A percentile compares a stretch with the other conserved stretches of the same genome.
Evolutionary conservation across 2,113 vertebrate species (phyloP).

Genomic region (Periophthalmodon schlosseri): DNA sequence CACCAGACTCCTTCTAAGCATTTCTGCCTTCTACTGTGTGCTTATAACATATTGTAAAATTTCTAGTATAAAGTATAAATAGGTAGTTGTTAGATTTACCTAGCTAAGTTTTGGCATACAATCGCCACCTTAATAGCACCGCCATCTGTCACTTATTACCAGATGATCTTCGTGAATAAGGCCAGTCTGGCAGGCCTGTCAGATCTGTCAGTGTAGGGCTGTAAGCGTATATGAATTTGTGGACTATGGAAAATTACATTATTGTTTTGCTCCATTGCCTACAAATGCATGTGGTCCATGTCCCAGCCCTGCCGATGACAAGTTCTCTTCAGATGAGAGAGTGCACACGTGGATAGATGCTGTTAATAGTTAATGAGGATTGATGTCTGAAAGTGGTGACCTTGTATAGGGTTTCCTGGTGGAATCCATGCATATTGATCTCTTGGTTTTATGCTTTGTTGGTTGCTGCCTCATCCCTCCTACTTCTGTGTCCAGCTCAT

Average conservation of each 20-base stretch:
- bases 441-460: constrained; percentile 63
- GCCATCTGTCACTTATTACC: too few relatives aligned
- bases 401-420: constrained; percentile 74
- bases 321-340: constrained; percentile 21
- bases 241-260: not conserved
- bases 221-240: not conserved
- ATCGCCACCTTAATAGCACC: too few relatives aligned
- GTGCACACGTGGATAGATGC: constrained; percentile 48
- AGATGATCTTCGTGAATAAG: too few relatives aligned
- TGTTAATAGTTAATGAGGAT: constrained; percentile 81
- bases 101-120: too few relatives aligned
- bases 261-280: not conserved
- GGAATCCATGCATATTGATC: constrained; percentile 76
- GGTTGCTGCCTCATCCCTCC: constrained; percentile 49
- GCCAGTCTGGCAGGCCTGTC: not conserved
- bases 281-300: constrained; percentile 17
- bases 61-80: too few relatives aligned
- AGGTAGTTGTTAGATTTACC: too few relatives aligned
- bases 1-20: too few relatives aligned
- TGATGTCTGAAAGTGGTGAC: constrained; percentile 74
- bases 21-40: too few relatives aligned
- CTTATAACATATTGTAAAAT: too few relatives aligned
- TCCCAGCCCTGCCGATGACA: constrained; percentile 15
- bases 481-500: constrained; percentile 31
- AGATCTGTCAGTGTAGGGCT: not conserved